Conservation (phyloP, 2,888 invertebrate species). For the Andrena praecox region DNA sequence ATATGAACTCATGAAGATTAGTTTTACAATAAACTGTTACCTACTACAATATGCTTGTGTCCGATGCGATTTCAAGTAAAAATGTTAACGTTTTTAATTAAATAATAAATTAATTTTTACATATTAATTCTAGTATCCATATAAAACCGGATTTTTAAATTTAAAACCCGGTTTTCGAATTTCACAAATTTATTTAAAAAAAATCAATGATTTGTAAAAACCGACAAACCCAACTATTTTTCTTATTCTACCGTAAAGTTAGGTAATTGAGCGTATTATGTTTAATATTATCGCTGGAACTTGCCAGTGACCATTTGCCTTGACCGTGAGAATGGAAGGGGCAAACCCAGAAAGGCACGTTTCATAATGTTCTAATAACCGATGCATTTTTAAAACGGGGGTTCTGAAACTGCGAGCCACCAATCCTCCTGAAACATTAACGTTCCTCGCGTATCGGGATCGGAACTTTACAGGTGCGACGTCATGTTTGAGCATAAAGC, state of each 20-base stretch:
- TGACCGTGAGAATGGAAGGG: slow-evolving; percentile 30
- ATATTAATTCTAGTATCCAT: too few relatives aligned
- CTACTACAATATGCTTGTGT: too few relatives aligned
- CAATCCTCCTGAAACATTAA: slow-evolving; percentile 65
- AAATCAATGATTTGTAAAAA: too few relatives aligned
- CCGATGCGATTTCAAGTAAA: too few relatives aligned
- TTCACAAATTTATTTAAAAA: too few relatives aligned
- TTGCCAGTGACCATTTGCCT: slow-evolving; percentile 33
- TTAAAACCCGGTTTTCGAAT: too few relatives aligned
- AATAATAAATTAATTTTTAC: too few relatives aligned
- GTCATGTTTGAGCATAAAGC: slow-evolving; percentile 37
- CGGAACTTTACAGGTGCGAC: slow-evolving; percentile 67
- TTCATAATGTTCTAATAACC: background rate
- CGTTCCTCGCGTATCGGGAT: slow-evolving; percentile 44
- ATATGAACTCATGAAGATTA: background rate
- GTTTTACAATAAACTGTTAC: too few relatives aligned
- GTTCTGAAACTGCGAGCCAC: background rate
- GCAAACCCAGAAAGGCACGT: slow-evolving; percentile 1
- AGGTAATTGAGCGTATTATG: slow-evolving; percentile 24
- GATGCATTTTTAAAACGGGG: slow-evolving; percentile 20
- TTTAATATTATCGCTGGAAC: slow-evolving; percentile 14
- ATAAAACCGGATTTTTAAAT: too few relatives aligned
- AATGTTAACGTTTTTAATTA: too few relatives aligned
- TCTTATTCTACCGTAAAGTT: background rate
- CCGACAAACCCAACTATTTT: background rate